Conservation (phyloP, 2,113 vertebrate species). For the Lampris incognitus region DNA sequence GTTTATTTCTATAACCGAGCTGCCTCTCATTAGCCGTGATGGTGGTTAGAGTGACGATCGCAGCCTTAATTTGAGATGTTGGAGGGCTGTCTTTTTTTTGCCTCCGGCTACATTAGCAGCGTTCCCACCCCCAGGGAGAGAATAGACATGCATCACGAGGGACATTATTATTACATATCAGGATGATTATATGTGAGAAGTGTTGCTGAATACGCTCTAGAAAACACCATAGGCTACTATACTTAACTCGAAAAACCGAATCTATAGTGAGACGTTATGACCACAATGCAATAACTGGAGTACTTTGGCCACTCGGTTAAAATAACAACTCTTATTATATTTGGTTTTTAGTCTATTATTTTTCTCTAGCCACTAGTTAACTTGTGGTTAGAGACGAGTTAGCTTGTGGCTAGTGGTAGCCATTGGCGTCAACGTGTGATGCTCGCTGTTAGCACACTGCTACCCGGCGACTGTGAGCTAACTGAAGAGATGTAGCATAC, state of each 20-base stretch:
- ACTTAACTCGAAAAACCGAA: too few relatives aligned
- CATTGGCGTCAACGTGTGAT: constrained; percentile 5
- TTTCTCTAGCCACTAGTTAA: constrained; percentile 10
- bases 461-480: too few relatives aligned
- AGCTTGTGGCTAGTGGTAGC: not conserved
- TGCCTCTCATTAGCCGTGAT: constrained; percentile 75
- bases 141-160: constrained; percentile 47
- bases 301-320: not conserved
- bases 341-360: not conserved
- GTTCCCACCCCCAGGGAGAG: constrained; percentile 60
- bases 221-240: not conserved
- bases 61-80: constrained; percentile 77
- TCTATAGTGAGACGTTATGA: not conserved
- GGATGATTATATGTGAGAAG: constrained; percentile 15
- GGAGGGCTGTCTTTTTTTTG: constrained; percentile 64
- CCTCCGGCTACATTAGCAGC: constrained; percentile 68
- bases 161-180: constrained; percentile 44
- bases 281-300: not conserved
- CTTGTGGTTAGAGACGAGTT: constrained; percentile 1
- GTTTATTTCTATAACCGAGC: constrained; percentile 77
- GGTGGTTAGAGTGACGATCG: constrained; percentile 75
- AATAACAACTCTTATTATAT: constrained; percentile 2
- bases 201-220: not conserved
- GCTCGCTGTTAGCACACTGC: not conserved
- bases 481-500: too few relatives aligned